Evolutionary conservation across 2,113 vertebrate genomes (phyloP).

Genomic region (Macrotus californicus): DNA sequence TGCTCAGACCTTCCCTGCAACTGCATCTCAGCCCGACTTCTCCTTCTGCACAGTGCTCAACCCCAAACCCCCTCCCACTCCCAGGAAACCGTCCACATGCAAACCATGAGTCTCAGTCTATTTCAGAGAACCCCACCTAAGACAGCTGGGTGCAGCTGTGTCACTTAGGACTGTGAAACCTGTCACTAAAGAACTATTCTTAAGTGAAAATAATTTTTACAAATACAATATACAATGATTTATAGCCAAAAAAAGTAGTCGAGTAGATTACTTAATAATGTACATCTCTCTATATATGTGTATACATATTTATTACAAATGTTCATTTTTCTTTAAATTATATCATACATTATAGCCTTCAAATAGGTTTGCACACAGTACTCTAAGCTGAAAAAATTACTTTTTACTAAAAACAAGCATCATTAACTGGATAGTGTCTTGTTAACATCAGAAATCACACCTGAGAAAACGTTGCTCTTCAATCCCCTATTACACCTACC

Average conservation of each 20-base stretch:
- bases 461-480: not conserved
- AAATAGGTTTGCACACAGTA: not conserved
- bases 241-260: not conserved
- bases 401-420: not conserved
- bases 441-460: not conserved
- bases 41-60: not conserved
- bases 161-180: not conserved
- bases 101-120: not conserved
- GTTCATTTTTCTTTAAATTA: conserved; percentile 11
- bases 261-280: not conserved
- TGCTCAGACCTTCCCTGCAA: not conserved
- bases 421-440: not conserved
- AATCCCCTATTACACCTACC: not conserved
- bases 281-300: not conserved
- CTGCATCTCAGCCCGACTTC: not conserved
- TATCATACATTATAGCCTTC: not conserved
- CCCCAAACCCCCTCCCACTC: not conserved
- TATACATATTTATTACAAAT: not conserved
- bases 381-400: not conserved
- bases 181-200: not conserved
- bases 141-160: no score
- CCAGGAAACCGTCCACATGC: no score
- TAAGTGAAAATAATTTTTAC: not conserved
- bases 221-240: not conserved
- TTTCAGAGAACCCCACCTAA: not conserved